phyloP scores from a whole-genome alignment of 2,113 vertebrate species.

The Tetrax tetrax region DNA sequence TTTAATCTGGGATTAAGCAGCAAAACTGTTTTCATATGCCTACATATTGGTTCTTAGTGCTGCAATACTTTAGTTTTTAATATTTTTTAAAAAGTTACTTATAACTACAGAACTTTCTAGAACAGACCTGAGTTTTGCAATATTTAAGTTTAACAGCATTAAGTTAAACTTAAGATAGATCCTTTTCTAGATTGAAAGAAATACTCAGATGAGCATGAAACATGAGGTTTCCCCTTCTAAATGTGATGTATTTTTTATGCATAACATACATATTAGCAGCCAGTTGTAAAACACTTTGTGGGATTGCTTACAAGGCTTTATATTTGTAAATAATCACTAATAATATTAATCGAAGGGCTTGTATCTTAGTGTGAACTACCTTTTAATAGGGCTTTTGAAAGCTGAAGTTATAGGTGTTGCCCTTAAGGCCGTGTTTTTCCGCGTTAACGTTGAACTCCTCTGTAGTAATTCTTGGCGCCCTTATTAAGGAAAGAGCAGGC shows the following conservation, averaged over 20 bases:
- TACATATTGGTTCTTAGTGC: background rate
- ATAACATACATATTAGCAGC: background rate
- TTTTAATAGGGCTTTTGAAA: background rate
- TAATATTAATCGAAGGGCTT: background rate
- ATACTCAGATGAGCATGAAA: background rate
- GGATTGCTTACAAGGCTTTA: background rate
- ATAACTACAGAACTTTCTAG: background rate
- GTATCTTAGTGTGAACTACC: background rate
- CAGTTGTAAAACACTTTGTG: background rate
- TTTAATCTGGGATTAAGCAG: background rate
- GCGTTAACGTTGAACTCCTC: background rate
- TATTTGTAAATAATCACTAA: background rate
- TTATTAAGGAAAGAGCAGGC: background rate
- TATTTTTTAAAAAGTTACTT: background rate
- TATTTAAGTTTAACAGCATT: background rate
- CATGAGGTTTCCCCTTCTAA: background rate
- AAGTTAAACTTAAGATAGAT: background rate
- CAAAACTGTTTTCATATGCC: background rate
- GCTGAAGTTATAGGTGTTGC: background rate
- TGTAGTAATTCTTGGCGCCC: background rate
- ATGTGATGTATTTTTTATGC: background rate
- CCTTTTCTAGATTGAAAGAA: background rate
- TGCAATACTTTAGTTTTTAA: background rate
- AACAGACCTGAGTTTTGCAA: background rate
- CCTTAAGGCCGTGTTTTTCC: background rate